phyloP scores from a whole-genome alignment of 2,888 invertebrate genomes.

The Ephialtes manifestator region DNA sequence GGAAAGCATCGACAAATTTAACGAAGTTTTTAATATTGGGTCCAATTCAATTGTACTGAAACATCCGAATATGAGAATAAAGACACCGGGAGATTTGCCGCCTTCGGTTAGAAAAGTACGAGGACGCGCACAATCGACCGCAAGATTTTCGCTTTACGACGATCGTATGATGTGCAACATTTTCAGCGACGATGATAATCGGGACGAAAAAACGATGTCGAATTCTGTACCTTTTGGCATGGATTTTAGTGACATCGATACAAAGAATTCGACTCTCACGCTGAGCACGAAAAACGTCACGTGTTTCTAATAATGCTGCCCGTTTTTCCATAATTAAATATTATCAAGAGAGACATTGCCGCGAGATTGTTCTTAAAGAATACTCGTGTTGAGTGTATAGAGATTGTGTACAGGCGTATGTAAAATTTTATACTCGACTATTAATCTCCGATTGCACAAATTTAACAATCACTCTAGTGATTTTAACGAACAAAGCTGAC shows the following conservation, averaged over 20 bases:
- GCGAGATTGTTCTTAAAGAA: conserved; percentile 69
- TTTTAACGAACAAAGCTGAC: conserved; percentile 23
- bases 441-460: conserved; percentile 62
- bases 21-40: conserved; percentile 91
- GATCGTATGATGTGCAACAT: conserved; percentile 93
- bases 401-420: conserved; percentile 77
- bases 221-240: conserved; percentile 83
- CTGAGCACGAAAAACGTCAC: conserved; percentile 80
- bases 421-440: conserved; percentile 77
- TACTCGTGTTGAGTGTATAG: conserved; percentile 76
- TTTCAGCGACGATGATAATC: conserved; percentile 85
- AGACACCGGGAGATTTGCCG: conserved; percentile 94
- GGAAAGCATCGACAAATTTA: conserved; percentile 92
- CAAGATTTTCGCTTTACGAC: conserved; percentile 94
- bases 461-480: conserved; percentile 44
- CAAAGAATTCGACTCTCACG: conserved; percentile 62
- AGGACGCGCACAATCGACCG: conserved; percentile 89
- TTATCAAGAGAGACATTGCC: neutral
- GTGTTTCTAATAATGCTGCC: conserved; percentile 77
- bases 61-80: conserved; percentile 92
- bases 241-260: conserved; percentile 78
- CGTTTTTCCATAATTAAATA: conserved; percentile 12
- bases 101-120: conserved; percentile 91
- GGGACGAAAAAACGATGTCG: conserved; percentile 79
- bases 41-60: conserved; percentile 90